Conservation (phyloP, 2,888 invertebrate genomes). For the Elysia crispata region DNA sequence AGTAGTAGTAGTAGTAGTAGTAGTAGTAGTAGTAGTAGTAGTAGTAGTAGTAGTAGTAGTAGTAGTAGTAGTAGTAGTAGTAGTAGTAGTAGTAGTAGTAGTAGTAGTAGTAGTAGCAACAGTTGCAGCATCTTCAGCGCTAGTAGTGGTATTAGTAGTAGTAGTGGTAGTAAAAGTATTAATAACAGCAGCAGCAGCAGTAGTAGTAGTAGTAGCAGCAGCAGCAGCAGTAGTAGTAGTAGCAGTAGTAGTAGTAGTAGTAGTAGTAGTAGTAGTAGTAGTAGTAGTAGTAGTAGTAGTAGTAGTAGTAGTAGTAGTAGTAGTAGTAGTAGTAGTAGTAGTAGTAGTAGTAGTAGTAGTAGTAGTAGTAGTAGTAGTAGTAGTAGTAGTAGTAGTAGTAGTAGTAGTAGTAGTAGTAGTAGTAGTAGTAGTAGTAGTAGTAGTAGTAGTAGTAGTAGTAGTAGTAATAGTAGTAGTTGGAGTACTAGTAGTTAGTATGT, state of each 20-base stretch:
- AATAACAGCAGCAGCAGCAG: not conserved
- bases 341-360: slow-evolving; percentile 16
- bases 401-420: slow-evolving; percentile 27
- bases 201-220: slow-evolving; percentile 15
- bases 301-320: slow-evolving; percentile 26
- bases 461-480: too few relatives aligned
- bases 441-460: slow-evolving; percentile 9
- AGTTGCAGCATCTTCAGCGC: too few relatives aligned
- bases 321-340: slow-evolving; percentile 29
- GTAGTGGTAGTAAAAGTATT: slow-evolving; percentile 18
- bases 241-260: slow-evolving; percentile 3
- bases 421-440: slow-evolving; percentile 20
- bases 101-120: slow-evolving; percentile 3
- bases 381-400: slow-evolving; percentile 30
- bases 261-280: slow-evolving; percentile 29
- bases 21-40: slow-evolving; percentile 24
- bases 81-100: slow-evolving; percentile 27
- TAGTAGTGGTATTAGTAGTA: not conserved
- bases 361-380: slow-evolving; percentile 20
- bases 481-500: too few relatives aligned
- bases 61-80: slow-evolving; percentile 27
- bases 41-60: slow-evolving; percentile 26
- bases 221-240: not conserved
- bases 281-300: slow-evolving; percentile 27
- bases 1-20: slow-evolving; percentile 14